These are phyloP conservation scores for Vanessa tameamea DNA, from an alignment of 1,140 invertebrate species.

Conservation along the genomic window DNA sequence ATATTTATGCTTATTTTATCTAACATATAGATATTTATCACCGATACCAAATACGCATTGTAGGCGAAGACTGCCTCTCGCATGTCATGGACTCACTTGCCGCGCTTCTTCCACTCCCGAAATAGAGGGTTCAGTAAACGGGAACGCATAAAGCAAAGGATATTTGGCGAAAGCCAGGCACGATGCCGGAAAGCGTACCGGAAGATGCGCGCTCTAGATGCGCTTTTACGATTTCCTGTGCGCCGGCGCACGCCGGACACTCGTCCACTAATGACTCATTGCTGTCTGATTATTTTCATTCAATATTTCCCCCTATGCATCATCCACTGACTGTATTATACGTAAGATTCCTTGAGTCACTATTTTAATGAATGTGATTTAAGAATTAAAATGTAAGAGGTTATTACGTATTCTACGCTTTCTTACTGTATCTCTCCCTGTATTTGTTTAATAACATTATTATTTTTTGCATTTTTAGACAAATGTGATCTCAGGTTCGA, in stretches of 20 bases:
- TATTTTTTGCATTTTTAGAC: too few relatives aligned
- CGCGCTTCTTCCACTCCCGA: constrained; percentile 40
- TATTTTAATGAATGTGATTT: not conserved
- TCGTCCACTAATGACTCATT: constrained; percentile 40
- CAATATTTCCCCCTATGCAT: constrained; percentile 31
- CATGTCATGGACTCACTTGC: too few relatives aligned
- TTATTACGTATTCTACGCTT: too few relatives aligned
- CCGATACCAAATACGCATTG: too few relatives aligned
- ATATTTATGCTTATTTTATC: too few relatives aligned
- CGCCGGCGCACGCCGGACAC: constrained; percentile 44
- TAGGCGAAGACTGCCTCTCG: too few relatives aligned
- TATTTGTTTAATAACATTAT: too few relatives aligned
- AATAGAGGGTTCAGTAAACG: constrained; percentile 61
- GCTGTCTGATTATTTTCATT: constrained; percentile 36
- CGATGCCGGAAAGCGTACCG: constrained; percentile 67
- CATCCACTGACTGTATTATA: constrained; percentile 25
- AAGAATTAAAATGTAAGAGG: too few relatives aligned
- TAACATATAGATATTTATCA: too few relatives aligned
- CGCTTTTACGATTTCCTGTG: constrained; percentile 77
- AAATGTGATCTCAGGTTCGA: too few relatives aligned
- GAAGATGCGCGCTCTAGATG: constrained; percentile 74
- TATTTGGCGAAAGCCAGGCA: constrained; percentile 63
- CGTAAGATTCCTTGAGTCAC: constrained; percentile 6
- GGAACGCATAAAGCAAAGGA: constrained; percentile 53
- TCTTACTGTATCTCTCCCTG: too few relatives aligned